Evolutionary conservation across 1,140 invertebrate genomes (phyloP), one percentile per base, ranked within the genome.

Genomic region (Chlorops oryzae): DNA sequence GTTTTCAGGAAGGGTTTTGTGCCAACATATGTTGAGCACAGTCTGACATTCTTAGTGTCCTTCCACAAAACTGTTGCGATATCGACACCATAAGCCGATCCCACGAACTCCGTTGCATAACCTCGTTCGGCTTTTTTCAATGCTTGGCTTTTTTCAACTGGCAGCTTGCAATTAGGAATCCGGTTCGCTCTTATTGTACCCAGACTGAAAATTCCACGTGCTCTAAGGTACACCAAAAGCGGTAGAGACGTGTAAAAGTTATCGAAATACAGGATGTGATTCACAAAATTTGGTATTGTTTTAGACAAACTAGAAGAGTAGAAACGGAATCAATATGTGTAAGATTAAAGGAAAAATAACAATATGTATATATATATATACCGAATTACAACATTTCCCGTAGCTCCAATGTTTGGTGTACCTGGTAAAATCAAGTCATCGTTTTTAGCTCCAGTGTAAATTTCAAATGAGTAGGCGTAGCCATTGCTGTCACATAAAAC

Each of bases 191-290:
- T n/a, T n/a, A n/a, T n/a, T n/a, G 28, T 32, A 15, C 15, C 28
- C 9, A 32, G 28, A 32, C 28, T 32, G 15, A 32, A 32, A 32
- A 32, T n/a, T 32, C n/a, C 28, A 32, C 28, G 28, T 9, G 7
- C 28, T 32, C 28, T 32, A 7, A 32, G n/a, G 17, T 12, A 13
- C 17, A 12, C 38, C 17, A 40, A 10, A 10, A 40, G 38, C 17
- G 38, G 38, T 7, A 40, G 38, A 18, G 28, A 32, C 15, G 28
- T 32, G 28, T 32, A 32, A 15, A 32, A 32, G 15, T 32, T 32
- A 32, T 32, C 38, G 17, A 40, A 40, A 40, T 40, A 40, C 9
- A 40, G 17, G 9, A 40, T 40, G 18, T 40, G 38, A 18, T 40
- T 40, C 9, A 40, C 18, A 40, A 40, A 40, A 40, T 40, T 18